phyloP scores from a whole-genome alignment of 2,888 invertebrate species.

The Pristionchus exspectatus region DNA sequence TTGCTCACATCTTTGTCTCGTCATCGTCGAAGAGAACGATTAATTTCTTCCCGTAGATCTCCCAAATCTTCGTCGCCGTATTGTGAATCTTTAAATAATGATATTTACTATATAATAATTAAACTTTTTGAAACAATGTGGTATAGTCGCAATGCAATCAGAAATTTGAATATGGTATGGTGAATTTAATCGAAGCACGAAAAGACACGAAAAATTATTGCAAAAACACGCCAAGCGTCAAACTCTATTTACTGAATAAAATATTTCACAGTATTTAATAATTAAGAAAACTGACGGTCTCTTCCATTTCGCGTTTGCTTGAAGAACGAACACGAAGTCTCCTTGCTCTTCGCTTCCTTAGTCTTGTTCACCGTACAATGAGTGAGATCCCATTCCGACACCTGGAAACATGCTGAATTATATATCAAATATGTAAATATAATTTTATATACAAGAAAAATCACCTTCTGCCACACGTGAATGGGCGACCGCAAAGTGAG shows the following conservation, averaged over 20 bases:
- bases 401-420: not conserved
- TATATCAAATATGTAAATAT: too few relatives aligned
- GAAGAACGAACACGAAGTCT: conserved; percentile 6
- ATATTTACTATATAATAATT: too few relatives aligned
- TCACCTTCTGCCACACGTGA: not conserved
- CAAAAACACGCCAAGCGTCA: too few relatives aligned
- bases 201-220: too few relatives aligned
- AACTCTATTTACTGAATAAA: too few relatives aligned
- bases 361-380: not conserved
- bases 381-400: not conserved
- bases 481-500: not conserved
- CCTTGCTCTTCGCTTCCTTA: not conserved
- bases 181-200: too few relatives aligned
- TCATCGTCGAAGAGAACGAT: conserved; percentile 18
- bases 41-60: not conserved
- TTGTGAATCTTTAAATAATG: not conserved
- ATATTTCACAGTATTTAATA: not conserved
- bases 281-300: not conserved
- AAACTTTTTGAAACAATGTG: too few relatives aligned
- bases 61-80: not conserved
- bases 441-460: too few relatives aligned
- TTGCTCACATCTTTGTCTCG: not conserved
- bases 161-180: too few relatives aligned
- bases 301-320: not conserved
- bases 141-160: too few relatives aligned